Conservation (phyloP, 2,888 invertebrate species). For the Limnephilus marmoratus region DNA sequence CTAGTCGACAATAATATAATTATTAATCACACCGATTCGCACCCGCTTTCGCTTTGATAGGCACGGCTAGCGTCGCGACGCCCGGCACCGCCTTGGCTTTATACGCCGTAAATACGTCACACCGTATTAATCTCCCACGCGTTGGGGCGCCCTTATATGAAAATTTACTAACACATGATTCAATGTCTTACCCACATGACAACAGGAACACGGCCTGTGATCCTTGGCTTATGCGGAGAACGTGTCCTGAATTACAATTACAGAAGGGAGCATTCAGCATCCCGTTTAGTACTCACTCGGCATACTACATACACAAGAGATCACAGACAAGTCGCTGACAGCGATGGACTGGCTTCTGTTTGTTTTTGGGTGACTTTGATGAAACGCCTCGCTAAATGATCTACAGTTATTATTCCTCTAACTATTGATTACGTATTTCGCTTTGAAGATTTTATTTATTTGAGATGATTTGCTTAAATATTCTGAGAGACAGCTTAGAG, state of each 20-base stretch:
- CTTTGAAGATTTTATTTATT: neutral
- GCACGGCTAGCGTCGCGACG: neutral
- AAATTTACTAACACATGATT: slow-evolving; percentile 60
- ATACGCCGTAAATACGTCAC: slow-evolving; percentile 41
- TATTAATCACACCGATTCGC: slow-evolving; percentile 23
- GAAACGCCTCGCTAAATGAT: neutral
- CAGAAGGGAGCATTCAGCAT: slow-evolving; percentile 55
- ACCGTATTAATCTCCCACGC: slow-evolving; percentile 43
- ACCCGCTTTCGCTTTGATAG: neutral
- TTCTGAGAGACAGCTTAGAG: neutral
- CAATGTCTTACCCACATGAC: slow-evolving; percentile 55
- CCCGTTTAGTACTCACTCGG: slow-evolving; percentile 59
- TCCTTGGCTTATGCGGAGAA: slow-evolving; percentile 55
- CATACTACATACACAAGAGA: slow-evolving; percentile 57
- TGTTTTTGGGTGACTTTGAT: neutral
- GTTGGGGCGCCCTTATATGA: slow-evolving; percentile 47
- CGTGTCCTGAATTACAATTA: slow-evolving; percentile 65
- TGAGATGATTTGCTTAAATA: neutral
- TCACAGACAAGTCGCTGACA: slow-evolving; percentile 63
- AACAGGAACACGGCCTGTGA: slow-evolving; percentile 55
- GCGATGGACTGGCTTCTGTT: slow-evolving; percentile 43
- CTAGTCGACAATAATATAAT: slow-evolving; percentile 32
- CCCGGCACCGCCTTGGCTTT: slow-evolving; percentile 14
- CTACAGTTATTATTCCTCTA: neutral
- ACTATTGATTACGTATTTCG: neutral